Conservation (phyloP, 92 coral and sea anemone genomes). For the Pocillopora grandis region DNA sequence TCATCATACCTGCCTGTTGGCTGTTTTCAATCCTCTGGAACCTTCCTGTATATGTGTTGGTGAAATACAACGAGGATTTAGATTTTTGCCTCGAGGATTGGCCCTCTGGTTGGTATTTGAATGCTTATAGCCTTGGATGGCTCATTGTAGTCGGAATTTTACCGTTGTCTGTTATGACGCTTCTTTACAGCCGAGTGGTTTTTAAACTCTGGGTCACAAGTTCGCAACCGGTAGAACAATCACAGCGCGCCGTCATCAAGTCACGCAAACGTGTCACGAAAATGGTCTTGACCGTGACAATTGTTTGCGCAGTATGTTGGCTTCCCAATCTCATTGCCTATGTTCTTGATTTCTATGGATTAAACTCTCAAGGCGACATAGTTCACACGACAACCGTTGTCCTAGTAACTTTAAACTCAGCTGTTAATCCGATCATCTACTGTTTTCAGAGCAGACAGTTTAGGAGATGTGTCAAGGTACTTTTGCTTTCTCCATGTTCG, state of each 20-base stretch:
- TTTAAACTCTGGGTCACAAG: constrained; percentile 30
- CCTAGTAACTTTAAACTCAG: constrained; percentile 66
- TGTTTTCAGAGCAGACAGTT: constrained; percentile 64
- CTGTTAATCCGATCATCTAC: constrained; percentile 69
- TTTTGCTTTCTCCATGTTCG: constrained; percentile 32
- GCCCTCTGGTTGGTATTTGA: constrained; percentile 27
- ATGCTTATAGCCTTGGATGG: constrained; percentile 44
- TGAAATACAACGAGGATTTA: constrained; percentile 7
- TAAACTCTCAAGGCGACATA: constrained; percentile 31
- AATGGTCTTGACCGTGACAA: constrained; percentile 39
- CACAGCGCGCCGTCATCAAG: constrained; percentile 25
- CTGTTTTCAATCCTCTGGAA: constrained; percentile 34
- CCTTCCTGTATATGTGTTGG: constrained; percentile 23
- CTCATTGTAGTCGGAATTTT: constrained; percentile 29
- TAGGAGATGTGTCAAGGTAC: constrained; percentile 22
- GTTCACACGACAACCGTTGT: constrained; percentile 67
- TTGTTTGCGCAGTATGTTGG: constrained; percentile 36
- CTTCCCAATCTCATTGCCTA: constrained; percentile 39
- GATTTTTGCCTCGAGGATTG: constrained; percentile 31
- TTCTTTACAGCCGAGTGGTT: constrained; percentile 35
- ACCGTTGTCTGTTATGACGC: constrained; percentile 18
- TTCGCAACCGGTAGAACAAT: constrained; percentile 2
- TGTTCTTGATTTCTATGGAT: constrained; percentile 38
- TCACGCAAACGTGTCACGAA: constrained; percentile 39
- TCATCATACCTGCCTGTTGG: constrained; percentile 40